Evolutionary conservation across 2,888 invertebrate genomes (phyloP).

Genomic region (Anarsia innoxiella): DNA sequence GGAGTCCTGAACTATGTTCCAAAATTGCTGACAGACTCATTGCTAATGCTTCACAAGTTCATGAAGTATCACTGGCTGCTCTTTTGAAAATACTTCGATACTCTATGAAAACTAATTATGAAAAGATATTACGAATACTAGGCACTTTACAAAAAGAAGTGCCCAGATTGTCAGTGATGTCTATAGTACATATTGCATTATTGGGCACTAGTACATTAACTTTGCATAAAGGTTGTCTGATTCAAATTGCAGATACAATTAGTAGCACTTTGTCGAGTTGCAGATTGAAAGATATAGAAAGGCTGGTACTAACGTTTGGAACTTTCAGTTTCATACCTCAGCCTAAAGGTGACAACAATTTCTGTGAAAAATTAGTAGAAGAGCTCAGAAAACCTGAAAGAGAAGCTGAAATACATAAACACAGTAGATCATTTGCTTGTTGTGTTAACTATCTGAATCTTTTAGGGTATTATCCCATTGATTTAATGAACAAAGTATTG

Average conservation of each 20-base stretch:
- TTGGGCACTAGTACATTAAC: slow-evolving; percentile 70
- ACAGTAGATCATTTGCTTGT: slow-evolving; percentile 77
- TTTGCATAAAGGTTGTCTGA: slow-evolving; percentile 48
- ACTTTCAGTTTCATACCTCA: slow-evolving; percentile 76
- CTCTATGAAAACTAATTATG: slow-evolving; percentile 62
- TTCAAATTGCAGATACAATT: slow-evolving; percentile 68
- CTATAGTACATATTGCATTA: slow-evolving; percentile 80
- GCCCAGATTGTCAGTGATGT: slow-evolving; percentile 74
- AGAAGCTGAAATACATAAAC: slow-evolving; percentile 67
- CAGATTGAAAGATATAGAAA: slow-evolving; percentile 85
- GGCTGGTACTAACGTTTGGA: slow-evolving; percentile 77
- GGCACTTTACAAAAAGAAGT: slow-evolving; percentile 72
- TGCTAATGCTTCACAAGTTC: slow-evolving; percentile 65
- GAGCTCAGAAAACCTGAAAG: slow-evolving; percentile 72
- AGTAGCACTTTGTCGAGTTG: slow-evolving; percentile 53
- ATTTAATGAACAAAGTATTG: slow-evolving; percentile 75
- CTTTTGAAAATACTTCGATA: slow-evolving; percentile 80
- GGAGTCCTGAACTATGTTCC: slow-evolving; percentile 58
- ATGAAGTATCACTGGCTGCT: slow-evolving; percentile 79
- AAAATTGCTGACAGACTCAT: slow-evolving; percentile 70
- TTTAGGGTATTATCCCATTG: slow-evolving; percentile 71
- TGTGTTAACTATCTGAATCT: slow-evolving; percentile 77
- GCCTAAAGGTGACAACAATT: slow-evolving; percentile 36
- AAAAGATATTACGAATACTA: slow-evolving; percentile 66
- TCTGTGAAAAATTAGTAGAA: slow-evolving; percentile 50